Conservation (phyloP, 2,888 invertebrate species). For the Aleiodes leptofemur region DNA sequence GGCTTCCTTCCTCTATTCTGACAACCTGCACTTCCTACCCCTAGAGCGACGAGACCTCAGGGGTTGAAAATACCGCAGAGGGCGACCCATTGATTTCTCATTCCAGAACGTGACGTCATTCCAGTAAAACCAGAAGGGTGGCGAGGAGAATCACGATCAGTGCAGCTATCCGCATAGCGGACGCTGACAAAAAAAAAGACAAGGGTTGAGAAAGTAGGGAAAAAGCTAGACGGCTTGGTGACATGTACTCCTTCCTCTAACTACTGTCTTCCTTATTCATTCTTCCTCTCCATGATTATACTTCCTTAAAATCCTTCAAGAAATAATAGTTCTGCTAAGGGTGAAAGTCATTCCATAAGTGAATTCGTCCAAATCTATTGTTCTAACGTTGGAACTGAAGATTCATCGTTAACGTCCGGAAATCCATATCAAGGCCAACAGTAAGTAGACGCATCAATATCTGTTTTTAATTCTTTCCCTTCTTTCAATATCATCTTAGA, state of each 20-base stretch:
- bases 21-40: not conserved
- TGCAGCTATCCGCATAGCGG: slow-evolving; percentile 36
- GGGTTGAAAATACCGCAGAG: not conserved
- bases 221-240: slow-evolving; percentile 14
- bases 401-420: slow-evolving; percentile 10
- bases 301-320: too few species aligned
- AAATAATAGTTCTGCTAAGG: not conserved
- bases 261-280: slow-evolving; percentile 4
- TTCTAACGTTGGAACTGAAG: not conserved
- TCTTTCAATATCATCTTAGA: not conserved
- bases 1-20: not conserved
- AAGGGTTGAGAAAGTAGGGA: not conserved
- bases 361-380: not conserved
- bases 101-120: slow-evolving; percentile 22
- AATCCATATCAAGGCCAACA: slow-evolving; percentile 18
- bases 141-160: slow-evolving; percentile 20
- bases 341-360: not conserved
- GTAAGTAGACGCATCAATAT: slow-evolving; percentile 8
- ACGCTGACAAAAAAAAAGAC: slow-evolving; percentile 9
- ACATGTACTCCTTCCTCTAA: not conserved
- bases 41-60: not conserved
- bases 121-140: slow-evolving; percentile 23
- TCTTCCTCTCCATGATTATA: not conserved
- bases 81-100: slow-evolving; percentile 26
- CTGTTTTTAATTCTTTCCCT: not conserved